Evolutionary conservation across 2,888 invertebrate species (phyloP).

Genomic region (Sinodicranocentrus sp.): DNA sequence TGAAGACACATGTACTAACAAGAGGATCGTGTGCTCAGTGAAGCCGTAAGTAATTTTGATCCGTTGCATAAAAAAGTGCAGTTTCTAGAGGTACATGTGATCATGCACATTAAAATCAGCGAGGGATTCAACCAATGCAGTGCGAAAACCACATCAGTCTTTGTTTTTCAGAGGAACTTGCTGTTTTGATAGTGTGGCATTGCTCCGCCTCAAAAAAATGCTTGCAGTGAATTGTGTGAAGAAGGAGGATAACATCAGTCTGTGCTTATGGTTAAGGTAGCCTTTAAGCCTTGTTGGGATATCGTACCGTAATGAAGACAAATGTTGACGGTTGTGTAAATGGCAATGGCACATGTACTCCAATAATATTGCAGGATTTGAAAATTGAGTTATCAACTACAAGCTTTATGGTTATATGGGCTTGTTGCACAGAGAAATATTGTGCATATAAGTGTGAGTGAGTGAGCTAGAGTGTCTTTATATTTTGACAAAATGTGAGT

Average conservation of each 20-base stretch:
- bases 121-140: conserved; percentile 13
- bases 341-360: conserved; percentile 9
- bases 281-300: not conserved
- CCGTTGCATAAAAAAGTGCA: too few species aligned
- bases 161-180: conserved; percentile 57
- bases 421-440: conserved; percentile 36
- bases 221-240: not conserved
- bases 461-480: not conserved
- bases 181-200: conserved; percentile 64
- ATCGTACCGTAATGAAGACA: conserved; percentile 11
- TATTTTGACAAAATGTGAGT: conserved; percentile 6
- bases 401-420: conserved; percentile 3
- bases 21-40: too few species aligned
- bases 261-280: too few species aligned
- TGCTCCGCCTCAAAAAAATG: conserved; percentile 59
- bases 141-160: conserved; percentile 57
- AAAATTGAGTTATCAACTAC: conserved; percentile 63
- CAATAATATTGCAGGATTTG: conserved; percentile 31
- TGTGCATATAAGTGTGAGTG: conserved; percentile 28
- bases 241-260: not conserved
- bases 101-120: too few species aligned
- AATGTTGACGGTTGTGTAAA: not conserved
- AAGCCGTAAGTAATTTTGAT: too few species aligned
- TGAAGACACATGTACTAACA: too few species aligned
- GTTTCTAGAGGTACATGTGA: too few species aligned